Conservation (phyloP, 2,113 vertebrate species). For the Atractosteus spatula region DNA sequence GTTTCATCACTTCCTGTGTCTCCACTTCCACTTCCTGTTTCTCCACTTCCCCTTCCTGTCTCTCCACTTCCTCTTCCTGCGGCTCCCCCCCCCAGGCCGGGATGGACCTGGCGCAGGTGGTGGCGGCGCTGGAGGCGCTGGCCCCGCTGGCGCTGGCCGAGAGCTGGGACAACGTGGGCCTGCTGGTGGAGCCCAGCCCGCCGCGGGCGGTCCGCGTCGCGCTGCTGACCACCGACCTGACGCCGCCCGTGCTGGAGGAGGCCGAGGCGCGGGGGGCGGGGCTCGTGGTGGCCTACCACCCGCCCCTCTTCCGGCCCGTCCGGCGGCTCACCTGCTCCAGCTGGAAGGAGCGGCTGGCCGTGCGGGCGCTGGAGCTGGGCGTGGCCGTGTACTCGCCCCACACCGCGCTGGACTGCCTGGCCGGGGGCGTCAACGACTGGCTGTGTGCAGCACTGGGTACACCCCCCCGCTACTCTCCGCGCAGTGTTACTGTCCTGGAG, state of each 20-base stretch:
- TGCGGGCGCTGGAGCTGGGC: slow-evolving; percentile 80
- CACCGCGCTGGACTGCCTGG: slow-evolving; percentile 80
- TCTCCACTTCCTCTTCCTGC: too few species aligned
- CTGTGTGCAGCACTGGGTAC: slow-evolving; percentile 76
- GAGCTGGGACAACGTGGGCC: slow-evolving; percentile 92
- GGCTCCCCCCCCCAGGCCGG: not conserved
- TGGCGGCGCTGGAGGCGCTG: slow-evolving; percentile 75
- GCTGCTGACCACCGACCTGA: slow-evolving; percentile 88
- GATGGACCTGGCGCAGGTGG: slow-evolving; percentile 78
- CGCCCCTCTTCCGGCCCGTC: slow-evolving; percentile 81
- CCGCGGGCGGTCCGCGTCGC: slow-evolving; percentile 71
- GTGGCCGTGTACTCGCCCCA: slow-evolving; percentile 89
- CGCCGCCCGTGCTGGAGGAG: slow-evolving; percentile 83
- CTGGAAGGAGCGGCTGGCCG: slow-evolving; percentile 87
- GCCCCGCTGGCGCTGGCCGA: slow-evolving; percentile 84
- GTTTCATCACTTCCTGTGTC: too few species aligned
- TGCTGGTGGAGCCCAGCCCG: slow-evolving; percentile 86
- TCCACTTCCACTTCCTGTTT: too few species aligned
- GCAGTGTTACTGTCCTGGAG: not conserved
- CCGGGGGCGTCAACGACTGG: slow-evolving; percentile 87
- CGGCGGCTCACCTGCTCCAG: slow-evolving; percentile 75
- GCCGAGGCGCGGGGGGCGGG: slow-evolving; percentile 69
- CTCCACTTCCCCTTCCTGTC: too few species aligned
- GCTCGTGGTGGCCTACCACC: slow-evolving; percentile 91
- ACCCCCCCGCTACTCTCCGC: slow-evolving; percentile 5